Evolutionary conservation across 1,140 invertebrate species (phyloP).

Genomic region (Apis florea): DNA sequence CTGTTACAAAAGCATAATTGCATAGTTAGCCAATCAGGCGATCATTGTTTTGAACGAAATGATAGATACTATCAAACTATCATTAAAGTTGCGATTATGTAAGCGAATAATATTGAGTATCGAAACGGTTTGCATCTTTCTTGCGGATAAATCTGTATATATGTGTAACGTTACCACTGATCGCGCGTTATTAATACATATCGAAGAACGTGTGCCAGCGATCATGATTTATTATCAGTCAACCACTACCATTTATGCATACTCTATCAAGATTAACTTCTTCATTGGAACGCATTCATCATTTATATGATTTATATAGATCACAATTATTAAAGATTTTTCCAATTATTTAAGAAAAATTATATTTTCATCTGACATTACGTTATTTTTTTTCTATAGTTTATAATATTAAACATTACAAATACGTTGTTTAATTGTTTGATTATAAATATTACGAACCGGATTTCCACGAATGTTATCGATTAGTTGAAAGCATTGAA

Average conservation of each 20-base stretch:
- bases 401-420: too few relatives aligned
- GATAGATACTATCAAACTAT: constrained; percentile 58
- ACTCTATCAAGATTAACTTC: constrained; percentile 22
- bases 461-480: not conserved
- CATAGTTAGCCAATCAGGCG: constrained; percentile 59
- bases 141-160: not conserved
- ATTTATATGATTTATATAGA: too few relatives aligned
- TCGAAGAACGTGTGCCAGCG: constrained; percentile 36
- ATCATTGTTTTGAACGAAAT: constrained; percentile 65
- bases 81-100: constrained; percentile 54
- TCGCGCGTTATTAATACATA: constrained; percentile 26
- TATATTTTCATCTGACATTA: not conserved
- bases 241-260: constrained; percentile 28
- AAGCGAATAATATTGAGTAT: constrained; percentile 34
- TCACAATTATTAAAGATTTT: not conserved
- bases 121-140: constrained; percentile 22
- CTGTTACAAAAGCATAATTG: constrained; percentile 64
- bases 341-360: not conserved
- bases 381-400: too few relatives aligned
- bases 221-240: constrained; percentile 37
- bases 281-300: constrained; percentile 16
- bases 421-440: too few relatives aligned
- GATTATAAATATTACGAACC: not conserved
- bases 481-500: not conserved
- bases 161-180: constrained; percentile 4